Evolutionary conservation across 2,888 invertebrate genomes (phyloP).

Genomic region (Eilema griseolum): DNA sequence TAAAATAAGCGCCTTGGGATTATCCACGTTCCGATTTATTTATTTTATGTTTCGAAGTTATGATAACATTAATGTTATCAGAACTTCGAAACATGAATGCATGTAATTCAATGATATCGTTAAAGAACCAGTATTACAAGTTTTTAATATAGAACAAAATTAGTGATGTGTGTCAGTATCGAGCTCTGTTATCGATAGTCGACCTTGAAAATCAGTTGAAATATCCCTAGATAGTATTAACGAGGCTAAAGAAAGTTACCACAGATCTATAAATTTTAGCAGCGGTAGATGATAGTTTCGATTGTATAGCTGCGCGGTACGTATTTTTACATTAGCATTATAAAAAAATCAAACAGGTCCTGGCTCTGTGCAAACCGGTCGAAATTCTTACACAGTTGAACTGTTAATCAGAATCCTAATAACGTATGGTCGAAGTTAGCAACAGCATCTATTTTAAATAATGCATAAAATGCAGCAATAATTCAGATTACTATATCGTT

Average conservation of each 20-base stretch:
- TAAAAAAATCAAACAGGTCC: too few relatives aligned
- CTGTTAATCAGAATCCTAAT: neutral
- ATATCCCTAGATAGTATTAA: neutral
- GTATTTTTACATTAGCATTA: too few relatives aligned
- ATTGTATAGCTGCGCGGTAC: too few relatives aligned
- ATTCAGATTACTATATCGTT: too few relatives aligned
- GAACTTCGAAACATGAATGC: too few relatives aligned
- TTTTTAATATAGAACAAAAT: slow-evolving; percentile 2
- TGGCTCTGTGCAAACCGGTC: neutral
- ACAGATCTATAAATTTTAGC: too few relatives aligned
- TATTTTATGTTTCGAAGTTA: neutral
- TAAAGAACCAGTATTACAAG: neutral
- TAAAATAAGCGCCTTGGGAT: too few relatives aligned
- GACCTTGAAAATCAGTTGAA: neutral
- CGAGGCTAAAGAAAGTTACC: neutral
- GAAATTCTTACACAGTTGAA: neutral
- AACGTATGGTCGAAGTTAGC: too few relatives aligned
- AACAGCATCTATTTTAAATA: neutral
- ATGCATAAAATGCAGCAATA: too few relatives aligned
- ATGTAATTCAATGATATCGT: neutral
- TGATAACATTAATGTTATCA: neutral
- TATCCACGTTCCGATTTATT: neutral
- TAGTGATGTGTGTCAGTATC: neutral
- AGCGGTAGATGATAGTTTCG: too few relatives aligned
- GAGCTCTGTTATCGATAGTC: slow-evolving; percentile 1